Percentiles rank a stretch among this genome's conserved stretches.
Conservation (phyloP, 1,140 invertebrate genomes). For the Drosophila melanogaster region DNA sequence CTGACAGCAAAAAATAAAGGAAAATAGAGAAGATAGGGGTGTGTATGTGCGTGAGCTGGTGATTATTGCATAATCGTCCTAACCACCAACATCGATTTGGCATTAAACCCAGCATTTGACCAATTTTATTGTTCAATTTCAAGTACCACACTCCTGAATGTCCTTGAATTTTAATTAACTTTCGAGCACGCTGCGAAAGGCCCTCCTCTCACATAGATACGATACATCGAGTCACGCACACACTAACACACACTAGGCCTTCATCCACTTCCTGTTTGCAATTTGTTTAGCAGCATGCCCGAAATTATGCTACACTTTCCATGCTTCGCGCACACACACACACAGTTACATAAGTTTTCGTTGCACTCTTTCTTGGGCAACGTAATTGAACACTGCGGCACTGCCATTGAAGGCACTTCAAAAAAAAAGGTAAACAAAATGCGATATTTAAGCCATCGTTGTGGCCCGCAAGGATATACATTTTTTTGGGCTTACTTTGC, state of each 20-base stretch:
- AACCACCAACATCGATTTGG: slow-evolving; percentile 31
- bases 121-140: neutral
- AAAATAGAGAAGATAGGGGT: neutral
- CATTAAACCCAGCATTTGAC: slow-evolving; percentile 18
- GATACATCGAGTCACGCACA: slow-evolving; percentile 1
- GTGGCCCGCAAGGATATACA: neutral
- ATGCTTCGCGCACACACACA: slow-evolving; percentile 49
- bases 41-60: slow-evolving; percentile 21
- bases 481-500: neutral
- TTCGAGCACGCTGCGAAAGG: slow-evolving; percentile 40
- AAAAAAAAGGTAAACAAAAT: slow-evolving; percentile 20
- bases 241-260: slow-evolving; percentile 6
- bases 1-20: slow-evolving; percentile 9
- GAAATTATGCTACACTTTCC: slow-evolving; percentile 69
- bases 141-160: slow-evolving; percentile 20
- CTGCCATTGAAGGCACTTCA: neutral
- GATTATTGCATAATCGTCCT: slow-evolving; percentile 63
- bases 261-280: slow-evolving; percentile 48
- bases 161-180: slow-evolving; percentile 78
- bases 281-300: slow-evolving; percentile 62
- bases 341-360: slow-evolving; percentile 68
- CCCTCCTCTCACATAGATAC: slow-evolving; percentile 9
- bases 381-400: neutral
- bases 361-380: slow-evolving; percentile 52
- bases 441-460: neutral